Base-by-base conservation (phyloP, 2,797 vertebrate species). In the Crossoptilon crossoptilon region DNA sequence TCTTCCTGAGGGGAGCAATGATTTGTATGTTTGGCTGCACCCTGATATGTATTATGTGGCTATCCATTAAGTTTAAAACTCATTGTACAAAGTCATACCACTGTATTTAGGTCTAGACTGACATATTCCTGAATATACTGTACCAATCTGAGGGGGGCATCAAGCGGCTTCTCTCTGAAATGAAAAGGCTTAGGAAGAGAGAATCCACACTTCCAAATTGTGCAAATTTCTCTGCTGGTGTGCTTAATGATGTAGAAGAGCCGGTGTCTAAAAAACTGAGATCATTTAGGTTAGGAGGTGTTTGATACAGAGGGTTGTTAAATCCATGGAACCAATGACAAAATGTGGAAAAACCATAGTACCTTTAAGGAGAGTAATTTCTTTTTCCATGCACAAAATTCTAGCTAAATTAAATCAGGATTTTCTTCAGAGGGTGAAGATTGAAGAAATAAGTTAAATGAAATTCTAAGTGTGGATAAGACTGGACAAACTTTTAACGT, bases 211-310 rank as follows among this genome's bases (percentile, higher is more conserved):
- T 27, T 75, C 23, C 19, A n/a, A 44, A 10, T 8, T 24, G 8
- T 39, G 21, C 39, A 69, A 0, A 0, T 33, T 53, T 51, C 33
- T 26, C 15, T 5, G 21, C 3, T 0, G 8, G 22, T 35, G 4
- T 10, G 6, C n/a, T 59, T 31, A 33, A n/a, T 24, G 27, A 29
- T 27, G 23, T 11, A 48, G 51, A 17, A 31, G 83, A 71, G 31
- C 11, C 13, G 23, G 56, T 66, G 10, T 17, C 29, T 15, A 31
- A 27, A 27, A 44, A n/a, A 24, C 6, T 18, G 37, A 46, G 11
- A 49, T 33, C 23, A 15, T 3, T 1, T 15, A 18, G 10, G 11
- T 62, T 6, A 24, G 41, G 60, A 73, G 15, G 11, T 21, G 12
- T 9, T 31, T 22, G 37, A 18, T 26, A 12, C 9, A 64, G 33